Evolutionary conservation across 1,140 invertebrate genomes (phyloP), one percentile per base, ranked within the genome.

Genomic region (Schlechtendalia chinensis): DNA sequence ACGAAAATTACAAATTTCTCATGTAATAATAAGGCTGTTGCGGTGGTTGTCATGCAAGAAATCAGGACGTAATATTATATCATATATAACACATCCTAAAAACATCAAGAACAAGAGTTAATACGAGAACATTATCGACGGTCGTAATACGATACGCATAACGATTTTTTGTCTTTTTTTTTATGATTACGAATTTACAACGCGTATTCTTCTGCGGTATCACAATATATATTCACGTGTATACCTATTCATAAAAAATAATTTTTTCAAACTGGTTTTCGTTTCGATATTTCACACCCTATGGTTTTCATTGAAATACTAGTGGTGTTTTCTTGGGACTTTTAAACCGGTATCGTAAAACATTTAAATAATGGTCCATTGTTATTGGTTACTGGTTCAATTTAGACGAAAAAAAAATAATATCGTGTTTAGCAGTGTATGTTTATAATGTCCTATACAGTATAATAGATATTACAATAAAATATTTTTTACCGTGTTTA

Each of bases 201-300:
- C 39, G 19, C 45, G 12, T 67, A 67, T 67, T 45, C 14, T n/a
- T 4, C n/a, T n/a, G n/a, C 14, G 39, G 32, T 65, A 65, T 65
- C 17, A 67, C 22, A 67, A 14, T 45, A 45, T 5, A 5, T 29
- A 61, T 61, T 16, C 10, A 22, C 17, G 10, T 17, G 24, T 39
- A 69, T 47, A 16, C 32, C 32, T 1, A 12, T 2, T 67, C 14
- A 4, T 45, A 69, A 69, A 69, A 69, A 24, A 14, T 1, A 47
- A 69, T 69, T 39, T 22, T 16, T 69, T n/a, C 22, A 24, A 69
- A 69, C 63, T 10, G 32, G 63, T 67, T 69, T 69, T 69, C 32
- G 39, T 69, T 67, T 47, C n/a, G 4, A 69, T 22, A 0, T 32
- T 47, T 22, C 22, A 22, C n/a, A 69, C 39, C 39, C n/a, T 17